Conservation (phyloP, 1,140 invertebrate genomes). For the Drosophila kikkawai region DNA sequence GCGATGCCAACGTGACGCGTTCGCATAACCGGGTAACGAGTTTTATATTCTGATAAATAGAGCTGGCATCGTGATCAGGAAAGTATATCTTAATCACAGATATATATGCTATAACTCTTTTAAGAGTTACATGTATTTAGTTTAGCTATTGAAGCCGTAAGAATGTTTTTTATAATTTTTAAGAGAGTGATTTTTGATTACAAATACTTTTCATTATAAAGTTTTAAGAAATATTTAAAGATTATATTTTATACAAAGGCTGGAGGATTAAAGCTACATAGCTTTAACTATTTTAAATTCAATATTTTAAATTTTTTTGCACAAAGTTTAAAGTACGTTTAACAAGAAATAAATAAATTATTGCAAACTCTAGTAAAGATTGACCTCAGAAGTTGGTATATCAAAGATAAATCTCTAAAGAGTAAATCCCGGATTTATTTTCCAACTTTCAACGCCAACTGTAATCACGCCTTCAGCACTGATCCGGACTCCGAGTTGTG, state of each 20-base stretch:
- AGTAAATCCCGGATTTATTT: neutral
- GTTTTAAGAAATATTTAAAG: neutral
- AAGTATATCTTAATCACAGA: neutral
- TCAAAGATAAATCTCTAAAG: neutral
- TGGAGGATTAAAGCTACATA: neutral
- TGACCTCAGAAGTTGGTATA: neutral
- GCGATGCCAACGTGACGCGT: slow-evolving; percentile 71
- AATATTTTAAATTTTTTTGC: no score
- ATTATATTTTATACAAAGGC: neutral
- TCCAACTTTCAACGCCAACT: neutral
- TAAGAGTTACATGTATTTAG: neutral
- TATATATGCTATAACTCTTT: neutral
- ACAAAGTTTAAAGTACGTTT: neutral
- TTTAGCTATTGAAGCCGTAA: neutral
- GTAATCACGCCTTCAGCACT: slow-evolving; percentile 56
- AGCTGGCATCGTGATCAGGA: slow-evolving; percentile 44
- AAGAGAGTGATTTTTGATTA: neutral
- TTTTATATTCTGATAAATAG: slow-evolving; percentile 25
- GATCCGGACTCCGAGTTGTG: neutral
- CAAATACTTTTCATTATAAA: no score
- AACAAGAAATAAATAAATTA: neutral
- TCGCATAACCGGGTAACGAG: slow-evolving; percentile 54
- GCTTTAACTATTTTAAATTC: neutral
- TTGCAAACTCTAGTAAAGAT: neutral
- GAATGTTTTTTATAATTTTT: neutral